Evolutionary conservation across 2,113 vertebrate species (phyloP), one percentile per base, ranked within the genome.

Genomic region (Dromas ardeola): DNA sequence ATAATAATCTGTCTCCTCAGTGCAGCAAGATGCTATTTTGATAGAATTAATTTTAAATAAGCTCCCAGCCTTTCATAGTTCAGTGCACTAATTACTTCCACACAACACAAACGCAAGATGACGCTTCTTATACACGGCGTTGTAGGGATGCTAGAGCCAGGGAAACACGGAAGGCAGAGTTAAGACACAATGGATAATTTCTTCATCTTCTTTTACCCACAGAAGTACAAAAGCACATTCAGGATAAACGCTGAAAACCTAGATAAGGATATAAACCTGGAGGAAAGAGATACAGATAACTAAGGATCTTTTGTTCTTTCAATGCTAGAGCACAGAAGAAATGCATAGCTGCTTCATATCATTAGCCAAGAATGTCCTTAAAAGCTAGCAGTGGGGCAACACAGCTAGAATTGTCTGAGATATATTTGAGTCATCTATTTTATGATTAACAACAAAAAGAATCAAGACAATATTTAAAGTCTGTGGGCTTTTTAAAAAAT

Each of bases 21-120:
- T 96, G 43, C 71, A 80, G 47, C 34, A 94, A 96, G 67, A 92
- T 80, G 34, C 34, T 96, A 15, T 88, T 97, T 97, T 85, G 36
- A 94, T 83, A 83, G 81, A 93, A 93, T 93, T 91, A 94, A 97
- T 92, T 94, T 96, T 96, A 97, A 96, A 97, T 94, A 95, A 98
- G 91, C 25, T 96, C 66, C 40, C 43, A 89, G 72, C 45, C 45
- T 94, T 96, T 95, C 81, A 90, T 70, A 96, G 73, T 79, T 97
- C 65, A 90, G 20, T 93, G 67, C 79, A 88, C 94, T 97, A 90
- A 97, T 95, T 96, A 96, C 58, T 92, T 96, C 86, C 88, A 56
- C 79, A 95, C 66, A 89, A 89, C 76, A 88, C 62, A 95, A 94
- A 96, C 0, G 1, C 47, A 86, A 85, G 77, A 93, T 55, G 72